phyloP scores from a whole-genome alignment of 2,113 vertebrate species.

The Nothobranchius kuhntae region DNA sequence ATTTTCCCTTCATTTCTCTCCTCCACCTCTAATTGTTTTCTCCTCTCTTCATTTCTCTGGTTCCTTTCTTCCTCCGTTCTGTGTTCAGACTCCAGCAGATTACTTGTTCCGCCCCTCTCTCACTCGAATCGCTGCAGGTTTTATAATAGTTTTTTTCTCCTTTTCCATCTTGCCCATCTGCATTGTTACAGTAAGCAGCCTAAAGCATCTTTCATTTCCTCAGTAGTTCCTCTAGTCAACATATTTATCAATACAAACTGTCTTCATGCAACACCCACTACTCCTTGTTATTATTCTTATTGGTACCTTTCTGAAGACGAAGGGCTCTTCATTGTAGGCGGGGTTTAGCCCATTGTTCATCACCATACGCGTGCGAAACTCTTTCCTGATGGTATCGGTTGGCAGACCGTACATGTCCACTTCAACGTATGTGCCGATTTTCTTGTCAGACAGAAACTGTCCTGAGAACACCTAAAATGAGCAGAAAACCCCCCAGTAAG shows the following conservation, averaged over 20 bases:
- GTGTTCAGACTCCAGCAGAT: not conserved
- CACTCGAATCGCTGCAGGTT: not conserved
- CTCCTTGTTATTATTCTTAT: not conserved
- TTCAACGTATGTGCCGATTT: conserved; percentile 96
- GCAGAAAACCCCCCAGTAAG: not conserved
- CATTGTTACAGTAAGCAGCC: not conserved
- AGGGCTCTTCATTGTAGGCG: conserved; percentile 97
- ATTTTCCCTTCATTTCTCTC: conserved; percentile 8
- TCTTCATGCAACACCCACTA: no score
- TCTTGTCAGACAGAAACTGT: conserved; percentile 98
- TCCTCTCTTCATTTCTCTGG: not conserved
- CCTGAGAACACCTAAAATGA: conserved; percentile 91
- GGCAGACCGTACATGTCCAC: conserved; percentile 98
- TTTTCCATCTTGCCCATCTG: not conserved
- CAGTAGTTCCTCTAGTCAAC: no score
- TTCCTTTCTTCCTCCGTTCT: not conserved
- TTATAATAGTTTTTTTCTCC: not conserved
- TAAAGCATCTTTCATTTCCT: no score
- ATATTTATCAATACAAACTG: no score
- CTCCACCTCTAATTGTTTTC: conserved; percentile 21
- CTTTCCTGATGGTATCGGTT: conserved; percentile 96
- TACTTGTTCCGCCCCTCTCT: not conserved
- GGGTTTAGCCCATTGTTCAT: conserved; percentile 99
- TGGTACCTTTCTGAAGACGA: conserved; percentile 95
- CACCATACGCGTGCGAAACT: conserved; percentile 97